These are phyloP conservation scores for Eclectus roratus DNA, from an alignment of 2,113 vertebrate species.

Conservation along the genomic window DNA sequence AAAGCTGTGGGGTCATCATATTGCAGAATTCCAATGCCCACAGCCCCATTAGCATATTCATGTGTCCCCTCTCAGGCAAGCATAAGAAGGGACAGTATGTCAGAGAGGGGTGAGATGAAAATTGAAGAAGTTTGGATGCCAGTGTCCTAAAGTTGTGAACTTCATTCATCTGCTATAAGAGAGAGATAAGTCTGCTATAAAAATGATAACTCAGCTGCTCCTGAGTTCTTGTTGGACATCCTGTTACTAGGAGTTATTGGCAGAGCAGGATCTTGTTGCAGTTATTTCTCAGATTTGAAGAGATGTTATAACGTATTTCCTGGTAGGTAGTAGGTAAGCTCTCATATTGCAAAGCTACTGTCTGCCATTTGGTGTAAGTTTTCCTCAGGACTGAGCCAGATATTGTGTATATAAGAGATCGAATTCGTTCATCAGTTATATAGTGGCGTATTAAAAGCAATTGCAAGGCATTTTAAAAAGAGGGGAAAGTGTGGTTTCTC, in stretches of 20 bases:
- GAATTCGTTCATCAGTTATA: background rate
- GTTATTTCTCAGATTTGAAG: background rate
- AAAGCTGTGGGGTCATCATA: background rate
- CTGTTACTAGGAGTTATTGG: background rate
- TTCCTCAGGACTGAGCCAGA: background rate
- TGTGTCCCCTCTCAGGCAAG: background rate
- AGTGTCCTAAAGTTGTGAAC: background rate
- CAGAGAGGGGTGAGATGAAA: background rate
- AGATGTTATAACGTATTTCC: background rate
- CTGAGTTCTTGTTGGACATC: accelerated
- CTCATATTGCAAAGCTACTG: background rate
- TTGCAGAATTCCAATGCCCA: background rate
- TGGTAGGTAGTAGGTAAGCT: background rate
- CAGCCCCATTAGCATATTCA: accelerated
- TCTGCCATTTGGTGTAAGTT: background rate
- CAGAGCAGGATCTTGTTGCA: background rate
- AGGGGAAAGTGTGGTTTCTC: background rate
- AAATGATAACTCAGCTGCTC: background rate
- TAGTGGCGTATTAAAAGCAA: background rate
- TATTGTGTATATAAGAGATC: background rate
- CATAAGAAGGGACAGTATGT: background rate
- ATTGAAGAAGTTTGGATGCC: background rate
- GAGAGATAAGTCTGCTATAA: background rate
- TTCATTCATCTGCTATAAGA: background rate
- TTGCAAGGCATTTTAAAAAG: background rate